Evolutionary conservation across 2,888 invertebrate genomes (phyloP), one percentile per base, ranked within the genome.

Genomic region (Protophormia terraenovae): DNA sequence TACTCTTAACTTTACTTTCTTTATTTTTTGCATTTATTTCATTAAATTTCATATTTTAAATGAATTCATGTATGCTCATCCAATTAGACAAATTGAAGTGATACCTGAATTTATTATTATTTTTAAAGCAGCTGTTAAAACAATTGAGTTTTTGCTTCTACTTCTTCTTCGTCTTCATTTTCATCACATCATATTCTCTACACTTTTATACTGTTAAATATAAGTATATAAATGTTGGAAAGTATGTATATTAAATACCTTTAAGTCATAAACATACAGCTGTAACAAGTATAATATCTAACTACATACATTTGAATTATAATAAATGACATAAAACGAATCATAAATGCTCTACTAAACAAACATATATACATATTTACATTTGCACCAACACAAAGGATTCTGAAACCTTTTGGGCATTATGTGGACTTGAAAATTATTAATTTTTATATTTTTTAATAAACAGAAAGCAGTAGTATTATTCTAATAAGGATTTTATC

Each of bases 1-100:
- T 16, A 10, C 19, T 45, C 19, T 41, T 47, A 45, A 24, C n/a
- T 27, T 5, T 60, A 7, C 38, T 3, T 47, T 73, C n/a, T n/a
- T n/a, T n/a, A n/a, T 22, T 35, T 58, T 16, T 64, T 53, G 35
- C 38, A 71, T 29, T 29, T 3, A 32, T 62, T 71, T 24, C 24
- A 55, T 73, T 35, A 58, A 77, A 75, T 60, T 69, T 47, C 14
- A 55, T 62, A 62, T 55, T 64, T 5, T 50, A 53, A 73, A 82
- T 78, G 38, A 35, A 66, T 72, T 66, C 50, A 64, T 82, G 58
- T 78, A 75, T 69, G 73, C 64, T 82, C 85, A 75, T 69, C 78
- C 85, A 82, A 85, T 85, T 85, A 85, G 85, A 82, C 78, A 82
- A 82, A 82, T 82, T 85, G 64, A 82, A 85, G 85, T 85, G 82